Conservation (phyloP, 2,888 invertebrate genomes). For the Sphinx pinastri region DNA sequence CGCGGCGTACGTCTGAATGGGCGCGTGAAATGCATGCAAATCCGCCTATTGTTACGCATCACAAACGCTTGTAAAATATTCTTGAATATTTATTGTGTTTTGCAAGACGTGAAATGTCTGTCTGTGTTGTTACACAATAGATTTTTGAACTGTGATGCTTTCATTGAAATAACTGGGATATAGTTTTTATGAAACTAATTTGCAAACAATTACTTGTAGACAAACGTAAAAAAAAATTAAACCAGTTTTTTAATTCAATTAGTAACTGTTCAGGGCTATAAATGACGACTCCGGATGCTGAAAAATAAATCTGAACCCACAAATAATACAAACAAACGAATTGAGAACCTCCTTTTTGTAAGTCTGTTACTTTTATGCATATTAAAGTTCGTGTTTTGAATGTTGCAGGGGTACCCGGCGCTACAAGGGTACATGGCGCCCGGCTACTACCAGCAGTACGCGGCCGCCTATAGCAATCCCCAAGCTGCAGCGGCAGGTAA, state of each 20-base stretch:
- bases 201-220: too few relatives aligned
- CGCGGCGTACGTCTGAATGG: background rate
- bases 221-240: too few relatives aligned
- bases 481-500: constrained; percentile 87
- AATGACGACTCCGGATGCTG: too few relatives aligned
- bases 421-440: constrained; percentile 93
- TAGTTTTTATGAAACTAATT: too few relatives aligned
- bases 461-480: constrained; percentile 86
- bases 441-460: constrained; percentile 87
- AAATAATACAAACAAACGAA: background rate
- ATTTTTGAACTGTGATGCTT: too few relatives aligned
- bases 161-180: too few relatives aligned
- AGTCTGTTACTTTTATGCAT: background rate
- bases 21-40: constrained; percentile 22
- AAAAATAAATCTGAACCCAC: background rate
- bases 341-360: too few relatives aligned
- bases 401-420: constrained; percentile 86
- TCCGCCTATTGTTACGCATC: constrained; percentile 26
- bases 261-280: too few relatives aligned
- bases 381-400: background rate
- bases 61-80: constrained; percentile 21
- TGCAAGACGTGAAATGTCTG: constrained; percentile 4
- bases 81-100: constrained; percentile 25
- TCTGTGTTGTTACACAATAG: background rate
- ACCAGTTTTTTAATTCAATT: too few relatives aligned